A percentile compares a stretch with the other conserved stretches of the same genome.
Evolutionary conservation across 2,113 vertebrate genomes (phyloP).

Genomic region (Toxotes jaculatrix): DNA sequence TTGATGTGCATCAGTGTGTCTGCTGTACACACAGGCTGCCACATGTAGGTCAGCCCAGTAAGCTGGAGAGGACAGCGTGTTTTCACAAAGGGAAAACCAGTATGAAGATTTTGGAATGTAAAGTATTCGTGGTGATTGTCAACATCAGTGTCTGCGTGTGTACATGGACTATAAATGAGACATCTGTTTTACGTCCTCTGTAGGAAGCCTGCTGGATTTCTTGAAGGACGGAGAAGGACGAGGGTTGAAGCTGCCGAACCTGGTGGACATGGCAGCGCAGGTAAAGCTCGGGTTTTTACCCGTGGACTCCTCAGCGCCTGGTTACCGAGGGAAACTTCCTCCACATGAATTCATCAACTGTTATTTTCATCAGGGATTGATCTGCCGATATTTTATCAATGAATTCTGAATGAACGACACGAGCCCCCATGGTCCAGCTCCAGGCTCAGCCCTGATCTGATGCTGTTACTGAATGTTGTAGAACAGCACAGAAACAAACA

Average conservation of each 20-base stretch:
- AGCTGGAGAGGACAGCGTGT: not conserved
- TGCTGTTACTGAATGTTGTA: too few relatives aligned
- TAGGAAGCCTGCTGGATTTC: conserved; percentile 97
- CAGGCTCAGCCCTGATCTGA: too few relatives aligned
- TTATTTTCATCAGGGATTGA: not conserved
- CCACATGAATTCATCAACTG: not conserved
- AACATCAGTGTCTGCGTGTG: not conserved
- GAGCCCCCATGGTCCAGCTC: too few relatives aligned
- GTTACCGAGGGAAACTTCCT: too few relatives aligned
- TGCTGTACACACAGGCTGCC: conserved; percentile 14
- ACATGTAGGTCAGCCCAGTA: conserved; percentile 20
- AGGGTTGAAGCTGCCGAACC: conserved; percentile 92
- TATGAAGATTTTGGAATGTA: conserved; percentile 10
- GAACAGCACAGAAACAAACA: too few relatives aligned
- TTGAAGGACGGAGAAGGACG: conserved; percentile 93
- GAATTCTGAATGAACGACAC: too few relatives aligned
- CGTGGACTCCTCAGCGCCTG: not conserved
- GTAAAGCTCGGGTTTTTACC: conserved; percentile 70
- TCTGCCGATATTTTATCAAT: not conserved
- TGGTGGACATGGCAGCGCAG: conserved; percentile 99
- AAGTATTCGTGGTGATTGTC: conserved; percentile 8
- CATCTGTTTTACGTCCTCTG: conserved; percentile 37
- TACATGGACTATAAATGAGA: not conserved
- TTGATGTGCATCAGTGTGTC: conserved; percentile 43
- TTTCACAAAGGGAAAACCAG: not conserved